Conservation (phyloP, 2,888 invertebrate species). For the Tiliacea aurago region DNA sequence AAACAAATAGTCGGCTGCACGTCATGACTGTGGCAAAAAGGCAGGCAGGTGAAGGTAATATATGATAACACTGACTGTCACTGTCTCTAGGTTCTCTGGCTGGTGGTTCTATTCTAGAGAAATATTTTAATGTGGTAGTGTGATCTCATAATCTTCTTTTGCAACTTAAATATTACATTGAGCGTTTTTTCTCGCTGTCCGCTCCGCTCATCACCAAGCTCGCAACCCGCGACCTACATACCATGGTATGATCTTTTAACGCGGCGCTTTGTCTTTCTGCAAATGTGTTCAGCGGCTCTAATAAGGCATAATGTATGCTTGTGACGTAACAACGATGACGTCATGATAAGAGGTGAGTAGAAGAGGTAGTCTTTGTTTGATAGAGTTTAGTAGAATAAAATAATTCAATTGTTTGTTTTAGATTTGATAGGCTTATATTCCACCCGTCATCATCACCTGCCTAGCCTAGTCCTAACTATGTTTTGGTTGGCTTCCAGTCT, state of each 20-base stretch:
- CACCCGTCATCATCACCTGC: neutral
- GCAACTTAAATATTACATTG: too few relatives aligned
- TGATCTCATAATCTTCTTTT: too few relatives aligned
- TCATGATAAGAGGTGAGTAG: conserved; percentile 32
- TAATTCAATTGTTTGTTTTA: neutral
- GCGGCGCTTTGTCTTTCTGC: conserved; percentile 76
- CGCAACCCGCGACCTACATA: conserved; percentile 71
- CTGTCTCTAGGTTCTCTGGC: too few relatives aligned
- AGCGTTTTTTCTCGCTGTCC: conserved; percentile 4
- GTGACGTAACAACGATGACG: conserved; percentile 61
- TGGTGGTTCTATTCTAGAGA: too few relatives aligned
- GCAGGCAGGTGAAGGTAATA: too few relatives aligned
- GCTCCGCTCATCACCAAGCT: conserved; percentile 53
- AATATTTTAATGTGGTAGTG: too few relatives aligned
- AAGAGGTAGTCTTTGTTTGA: conserved; percentile 4
- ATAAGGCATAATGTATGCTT: conserved; percentile 74
- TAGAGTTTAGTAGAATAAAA: neutral
- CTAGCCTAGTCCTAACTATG: neutral
- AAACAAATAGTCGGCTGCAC: too few relatives aligned
- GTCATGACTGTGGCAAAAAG: too few relatives aligned
- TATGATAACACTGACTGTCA: too few relatives aligned
- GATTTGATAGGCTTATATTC: too few relatives aligned
- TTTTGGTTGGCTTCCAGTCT: neutral
- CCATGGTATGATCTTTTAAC: conserved; percentile 82
- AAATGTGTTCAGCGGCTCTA: conserved; percentile 72